Conservation (phyloP, 2,797 vertebrate genomes). For the Silurus lanzhouensis region DNA sequence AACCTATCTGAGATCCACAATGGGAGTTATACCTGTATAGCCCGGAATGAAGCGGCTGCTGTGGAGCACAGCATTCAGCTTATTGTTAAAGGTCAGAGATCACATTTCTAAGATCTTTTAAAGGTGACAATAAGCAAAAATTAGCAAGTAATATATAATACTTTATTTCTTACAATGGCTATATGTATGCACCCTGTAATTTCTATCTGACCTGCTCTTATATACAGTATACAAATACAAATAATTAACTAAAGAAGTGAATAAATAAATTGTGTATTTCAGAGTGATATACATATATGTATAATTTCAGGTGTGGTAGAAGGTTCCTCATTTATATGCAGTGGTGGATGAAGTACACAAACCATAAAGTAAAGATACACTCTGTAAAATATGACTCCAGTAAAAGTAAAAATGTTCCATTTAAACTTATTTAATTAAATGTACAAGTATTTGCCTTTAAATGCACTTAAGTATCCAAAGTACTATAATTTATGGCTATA, state of each 20-base stretch:
- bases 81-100: slow-evolving; percentile 88
- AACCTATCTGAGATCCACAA: slow-evolving; percentile 97
- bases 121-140: not conserved
- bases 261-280: not conserved
- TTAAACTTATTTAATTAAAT: too few species aligned
- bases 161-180: not conserved
- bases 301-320: not conserved
- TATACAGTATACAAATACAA: too few species aligned
- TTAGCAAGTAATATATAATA: not conserved
- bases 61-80: slow-evolving; percentile 97
- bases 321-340: not conserved
- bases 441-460: too few species aligned
- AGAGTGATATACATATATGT: not conserved
- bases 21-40: slow-evolving; percentile 97
- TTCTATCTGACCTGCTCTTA: too few species aligned
- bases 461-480: too few species aligned
- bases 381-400: too few species aligned
- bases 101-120: not conserved
- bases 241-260: too few species aligned
- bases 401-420: too few species aligned
- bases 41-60: slow-evolving; percentile 91
- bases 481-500: too few species aligned
- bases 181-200: too few species aligned
- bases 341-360: too few species aligned
- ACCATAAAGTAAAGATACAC: too few species aligned